phyloP scores from a whole-genome alignment of 2,113 vertebrate genomes.

The Athene noctua region DNA sequence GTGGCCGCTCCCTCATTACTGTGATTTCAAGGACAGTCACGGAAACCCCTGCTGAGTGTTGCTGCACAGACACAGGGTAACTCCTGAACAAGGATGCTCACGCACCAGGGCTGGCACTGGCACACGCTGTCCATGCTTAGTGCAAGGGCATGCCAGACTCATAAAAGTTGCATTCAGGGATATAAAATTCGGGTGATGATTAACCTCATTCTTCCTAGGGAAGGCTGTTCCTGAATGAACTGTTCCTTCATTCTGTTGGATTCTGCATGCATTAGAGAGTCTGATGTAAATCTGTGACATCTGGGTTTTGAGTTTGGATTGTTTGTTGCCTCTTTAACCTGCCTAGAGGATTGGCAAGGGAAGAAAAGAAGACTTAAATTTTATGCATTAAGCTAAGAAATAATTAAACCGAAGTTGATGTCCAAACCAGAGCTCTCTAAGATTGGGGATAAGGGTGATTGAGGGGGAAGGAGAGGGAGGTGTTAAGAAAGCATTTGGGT shows the following conservation, averaged over 20 bases:
- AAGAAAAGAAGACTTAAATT: background rate
- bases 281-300: background rate
- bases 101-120: background rate
- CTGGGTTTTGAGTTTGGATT: background rate
- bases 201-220: too few relatives aligned
- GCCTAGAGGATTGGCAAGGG: background rate
- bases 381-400: background rate
- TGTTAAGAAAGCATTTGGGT: background rate
- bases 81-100: background rate
- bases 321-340: background rate
- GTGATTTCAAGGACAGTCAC: too few relatives aligned
- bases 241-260: background rate
- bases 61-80: background rate
- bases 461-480: background rate
- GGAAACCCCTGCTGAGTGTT: background rate
- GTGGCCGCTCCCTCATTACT: rapidly evolving
- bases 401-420: background rate
- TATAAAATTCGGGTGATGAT: background rate
- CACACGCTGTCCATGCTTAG: rapidly evolving
- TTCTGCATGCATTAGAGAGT: background rate
- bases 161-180: background rate
- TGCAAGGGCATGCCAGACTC: background rate
- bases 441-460: background rate
- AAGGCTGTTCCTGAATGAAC: background rate
- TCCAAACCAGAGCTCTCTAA: background rate